These are phyloP conservation scores for Pseudomugil gertrudae DNA, from an alignment of 2,797 vertebrate species.

Conservation along the genomic window DNA sequence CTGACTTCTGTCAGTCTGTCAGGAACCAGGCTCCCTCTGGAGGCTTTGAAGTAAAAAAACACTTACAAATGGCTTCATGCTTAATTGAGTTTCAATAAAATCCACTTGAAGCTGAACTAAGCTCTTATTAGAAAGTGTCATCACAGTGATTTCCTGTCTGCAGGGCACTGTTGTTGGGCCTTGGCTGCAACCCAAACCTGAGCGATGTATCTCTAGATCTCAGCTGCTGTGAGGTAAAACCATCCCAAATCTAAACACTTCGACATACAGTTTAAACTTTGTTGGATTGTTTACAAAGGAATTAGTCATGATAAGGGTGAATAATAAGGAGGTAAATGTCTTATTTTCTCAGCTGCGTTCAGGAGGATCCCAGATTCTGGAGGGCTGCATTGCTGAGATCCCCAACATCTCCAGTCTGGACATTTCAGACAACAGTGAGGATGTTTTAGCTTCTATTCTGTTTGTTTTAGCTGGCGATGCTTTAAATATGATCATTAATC, in stretches of 20 bases:
- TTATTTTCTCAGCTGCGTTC: constrained; percentile 87
- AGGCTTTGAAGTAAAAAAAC: constrained; percentile 91
- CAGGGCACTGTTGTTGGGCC: constrained; percentile 91
- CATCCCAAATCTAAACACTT: neutral
- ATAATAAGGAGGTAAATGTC: neutral
- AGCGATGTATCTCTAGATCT: constrained; percentile 94
- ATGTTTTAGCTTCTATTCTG: fast-evolving
- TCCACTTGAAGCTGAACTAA: neutral
- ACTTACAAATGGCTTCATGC: neutral
- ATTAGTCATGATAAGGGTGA: neutral
- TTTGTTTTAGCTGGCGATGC: neutral
- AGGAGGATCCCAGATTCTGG: constrained; percentile 93
- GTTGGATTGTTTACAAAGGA: too few species aligned
- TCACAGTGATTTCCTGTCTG: constrained; percentile 31
- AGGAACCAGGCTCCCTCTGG: constrained; percentile 89
- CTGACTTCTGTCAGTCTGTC: constrained; percentile 90
- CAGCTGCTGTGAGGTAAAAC: constrained; percentile 93
- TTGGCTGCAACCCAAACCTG: constrained; percentile 93
- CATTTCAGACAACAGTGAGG: constrained; percentile 95
- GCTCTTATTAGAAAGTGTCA: neutral
- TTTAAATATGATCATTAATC: fast-evolving
- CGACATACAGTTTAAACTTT: neutral
- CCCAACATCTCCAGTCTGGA: constrained; percentile 95
- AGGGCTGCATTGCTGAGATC: constrained; percentile 96
- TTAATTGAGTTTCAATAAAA: neutral